Evolutionary conservation across 2,797 vertebrate species (phyloP), one percentile per base, ranked within the genome.

Genomic region (Ceyx erithaca): DNA sequence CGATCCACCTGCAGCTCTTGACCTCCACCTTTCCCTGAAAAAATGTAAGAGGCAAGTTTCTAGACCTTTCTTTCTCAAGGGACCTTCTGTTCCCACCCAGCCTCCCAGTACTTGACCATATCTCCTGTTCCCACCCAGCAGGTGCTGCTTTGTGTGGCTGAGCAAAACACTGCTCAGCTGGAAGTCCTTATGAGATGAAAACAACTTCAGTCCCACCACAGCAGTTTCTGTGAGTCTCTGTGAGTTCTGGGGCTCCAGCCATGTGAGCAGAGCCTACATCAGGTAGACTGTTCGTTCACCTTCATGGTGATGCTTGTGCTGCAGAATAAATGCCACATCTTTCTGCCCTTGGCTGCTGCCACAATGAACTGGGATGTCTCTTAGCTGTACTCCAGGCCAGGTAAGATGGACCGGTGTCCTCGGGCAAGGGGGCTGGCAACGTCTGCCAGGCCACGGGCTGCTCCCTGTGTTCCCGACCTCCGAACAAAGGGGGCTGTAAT

Each of bases 291-390:
- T 76, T 54, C 33, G 15, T 41, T 91, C 45, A 6, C 23, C n/a
- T 66, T 17, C 33, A 21, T 17, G 30, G 26, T 20, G 15, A 23
- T 28, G 11, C 5, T 52, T 14, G 11, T 28, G 26, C 80, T 45
- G 43, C n/a, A 33, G 66, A 35, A 8, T 22, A 22, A 87, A n/a
- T 1, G 3, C 14, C 23, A 4, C 0, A 0, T 21, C 51, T 40
- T 40, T 45, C 37, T 82, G 14, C 30, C 79, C 55, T n/a, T 23
- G 49, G 41, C 28, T 35, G 43, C 69, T 73, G 51, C 10, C 14
- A 7, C 0, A 0, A 43, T 7, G 30, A 49, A 1, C 72, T 22
- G 37, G 43, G 41, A 37, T 43, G 6, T 52, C 75, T 23, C 59
- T 41, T 45, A 49, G 30, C 46, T 30, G 12, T 5, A 7, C 67